A percentile compares a stretch with the other conserved stretches of the same genome.
Conservation (phyloP, 2,113 vertebrate species). For the Physeter macrocephalus region DNA sequence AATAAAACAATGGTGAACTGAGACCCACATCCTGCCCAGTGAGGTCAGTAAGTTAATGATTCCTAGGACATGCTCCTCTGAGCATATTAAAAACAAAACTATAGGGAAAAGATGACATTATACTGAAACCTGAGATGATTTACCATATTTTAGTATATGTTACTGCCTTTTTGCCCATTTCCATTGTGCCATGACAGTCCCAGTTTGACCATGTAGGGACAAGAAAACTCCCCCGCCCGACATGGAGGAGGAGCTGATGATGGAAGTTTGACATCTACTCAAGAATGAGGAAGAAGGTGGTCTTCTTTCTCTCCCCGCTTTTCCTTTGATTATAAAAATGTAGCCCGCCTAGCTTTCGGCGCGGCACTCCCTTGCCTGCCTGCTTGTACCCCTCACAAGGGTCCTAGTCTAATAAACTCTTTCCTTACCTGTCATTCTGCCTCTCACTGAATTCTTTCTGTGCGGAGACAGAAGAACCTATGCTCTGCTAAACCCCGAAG, state of each 20-base stretch:
- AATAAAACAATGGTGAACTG: neutral
- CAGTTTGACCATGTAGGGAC: neutral
- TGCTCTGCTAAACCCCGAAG: neutral
- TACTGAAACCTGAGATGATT: neutral
- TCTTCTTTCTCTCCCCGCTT: neutral
- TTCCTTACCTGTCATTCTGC: neutral
- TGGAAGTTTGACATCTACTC: neutral
- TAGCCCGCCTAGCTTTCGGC: neutral
- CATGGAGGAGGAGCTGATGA: neutral
- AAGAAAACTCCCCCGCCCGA: neutral
- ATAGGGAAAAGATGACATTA: neutral
- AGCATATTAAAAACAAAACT: neutral
- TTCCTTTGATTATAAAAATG: neutral
- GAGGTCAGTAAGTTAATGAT: neutral
- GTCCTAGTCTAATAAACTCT: neutral
- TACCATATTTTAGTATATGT: neutral
- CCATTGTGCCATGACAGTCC: neutral
- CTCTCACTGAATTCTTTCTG: neutral
- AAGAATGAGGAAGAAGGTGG: neutral
- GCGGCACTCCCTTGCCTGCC: neutral
- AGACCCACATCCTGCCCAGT: neutral
- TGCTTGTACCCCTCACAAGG: neutral
- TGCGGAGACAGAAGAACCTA: neutral
- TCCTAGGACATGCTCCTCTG: neutral
- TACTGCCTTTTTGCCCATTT: neutral